Evolutionary conservation across 2,113 vertebrate species (phyloP).

Genomic region (Phoenicopterus ruber): DNA sequence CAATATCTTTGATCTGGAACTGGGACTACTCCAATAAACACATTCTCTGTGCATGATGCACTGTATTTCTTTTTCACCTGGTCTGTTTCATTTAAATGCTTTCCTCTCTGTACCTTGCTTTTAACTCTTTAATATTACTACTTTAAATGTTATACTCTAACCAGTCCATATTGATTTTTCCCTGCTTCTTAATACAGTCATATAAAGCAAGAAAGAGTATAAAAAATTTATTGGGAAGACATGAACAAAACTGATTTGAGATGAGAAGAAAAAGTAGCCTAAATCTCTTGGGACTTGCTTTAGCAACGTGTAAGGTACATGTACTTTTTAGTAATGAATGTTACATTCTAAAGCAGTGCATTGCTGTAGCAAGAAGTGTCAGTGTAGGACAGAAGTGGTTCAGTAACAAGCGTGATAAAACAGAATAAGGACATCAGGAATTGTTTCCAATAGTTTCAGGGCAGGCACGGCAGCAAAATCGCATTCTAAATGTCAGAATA

Average conservation of each 20-base stretch:
- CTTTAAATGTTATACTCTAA: neutral
- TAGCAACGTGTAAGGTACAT: neutral
- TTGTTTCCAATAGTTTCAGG: neutral
- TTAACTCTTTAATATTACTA: neutral
- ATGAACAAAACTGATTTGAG: neutral
- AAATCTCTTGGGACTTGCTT: neutral
- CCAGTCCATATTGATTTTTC: neutral
- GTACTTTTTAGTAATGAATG: neutral
- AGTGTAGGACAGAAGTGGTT: neutral
- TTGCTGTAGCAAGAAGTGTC: neutral
- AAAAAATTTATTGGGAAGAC: neutral
- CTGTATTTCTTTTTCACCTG: slow-evolving; percentile 29
- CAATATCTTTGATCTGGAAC: slow-evolving; percentile 43
- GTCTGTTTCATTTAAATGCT: slow-evolving; percentile 9
- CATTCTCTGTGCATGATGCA: slow-evolving; percentile 40
- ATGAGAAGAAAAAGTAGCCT: neutral
- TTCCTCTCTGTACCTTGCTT: neutral
- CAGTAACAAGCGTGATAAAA: neutral
- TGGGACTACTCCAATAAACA: slow-evolving; percentile 48
- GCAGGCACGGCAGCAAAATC: neutral
- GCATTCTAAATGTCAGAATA: neutral
- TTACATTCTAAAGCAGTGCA: neutral
- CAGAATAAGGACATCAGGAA: neutral
- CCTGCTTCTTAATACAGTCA: neutral
- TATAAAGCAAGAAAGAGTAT: neutral